Conservation (phyloP, 2,888 invertebrate species). For the Platycheirus rosarum region DNA sequence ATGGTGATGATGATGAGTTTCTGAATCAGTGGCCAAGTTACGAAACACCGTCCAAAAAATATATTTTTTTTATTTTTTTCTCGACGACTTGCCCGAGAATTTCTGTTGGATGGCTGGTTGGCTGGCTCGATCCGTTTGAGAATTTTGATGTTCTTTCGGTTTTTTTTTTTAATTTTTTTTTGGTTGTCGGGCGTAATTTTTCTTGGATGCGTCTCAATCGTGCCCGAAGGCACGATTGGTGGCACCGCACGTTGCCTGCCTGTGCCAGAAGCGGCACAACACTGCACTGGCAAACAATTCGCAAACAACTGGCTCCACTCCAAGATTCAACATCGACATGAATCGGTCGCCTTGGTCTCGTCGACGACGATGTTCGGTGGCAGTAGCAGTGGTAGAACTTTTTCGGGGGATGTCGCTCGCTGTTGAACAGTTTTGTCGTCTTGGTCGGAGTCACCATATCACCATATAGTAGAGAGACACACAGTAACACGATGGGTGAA, state of each 20-base stretch:
- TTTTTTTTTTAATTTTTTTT: slow-evolving; percentile 41
- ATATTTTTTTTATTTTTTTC: slow-evolving; percentile 38
- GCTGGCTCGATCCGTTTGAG: slow-evolving; percentile 72
- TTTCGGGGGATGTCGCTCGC: slow-evolving; percentile 73
- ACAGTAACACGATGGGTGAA: slow-evolving; percentile 52
- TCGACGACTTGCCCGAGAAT: slow-evolving; percentile 62
- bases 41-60: slow-evolving; percentile 72
- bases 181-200: slow-evolving; percentile 76
- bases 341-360: slow-evolving; percentile 73
- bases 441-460: slow-evolving; percentile 63
- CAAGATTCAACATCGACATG: slow-evolving; percentile 77
- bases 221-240: slow-evolving; percentile 79
- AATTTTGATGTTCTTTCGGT: slow-evolving; percentile 50
- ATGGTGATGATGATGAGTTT: slow-evolving; percentile 75
- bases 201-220: slow-evolving; percentile 79
- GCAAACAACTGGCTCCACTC: slow-evolving; percentile 81
- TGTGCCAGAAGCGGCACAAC: slow-evolving; percentile 77
- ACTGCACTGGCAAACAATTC: slow-evolving; percentile 78
- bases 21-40: slow-evolving; percentile 77
- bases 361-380: slow-evolving; percentile 67
- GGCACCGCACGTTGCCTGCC: slow-evolving; percentile 78
- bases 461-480: slow-evolving; percentile 50
- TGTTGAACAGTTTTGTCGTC: slow-evolving; percentile 69
- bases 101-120: slow-evolving; percentile 67
- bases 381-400: slow-evolving; percentile 68